Conservation (phyloP, 2,113 vertebrate genomes). For the Salvelinus sp. region DNA sequence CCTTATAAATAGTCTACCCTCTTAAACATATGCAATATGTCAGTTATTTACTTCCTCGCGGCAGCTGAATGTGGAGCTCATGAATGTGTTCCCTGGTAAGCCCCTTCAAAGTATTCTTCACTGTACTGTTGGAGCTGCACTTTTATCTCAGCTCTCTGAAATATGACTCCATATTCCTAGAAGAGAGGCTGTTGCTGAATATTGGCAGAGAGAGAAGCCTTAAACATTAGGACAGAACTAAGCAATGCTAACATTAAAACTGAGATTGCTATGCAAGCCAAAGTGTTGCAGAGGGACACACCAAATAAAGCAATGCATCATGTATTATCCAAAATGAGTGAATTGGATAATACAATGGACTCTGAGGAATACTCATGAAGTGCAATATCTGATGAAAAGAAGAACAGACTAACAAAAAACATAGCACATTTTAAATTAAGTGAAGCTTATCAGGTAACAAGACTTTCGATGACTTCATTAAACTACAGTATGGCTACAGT, state of each 20-base stretch:
- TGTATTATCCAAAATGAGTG: slow-evolving; percentile 12
- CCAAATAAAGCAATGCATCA: slow-evolving; percentile 1
- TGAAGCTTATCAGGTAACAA: too few relatives aligned
- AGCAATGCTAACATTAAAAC: slow-evolving; percentile 7
- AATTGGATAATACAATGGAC: slow-evolving; percentile 16
- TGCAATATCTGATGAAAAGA: not conserved
- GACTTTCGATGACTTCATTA: too few relatives aligned
- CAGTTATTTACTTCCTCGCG: not conserved
- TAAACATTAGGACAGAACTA: slow-evolving; percentile 34
- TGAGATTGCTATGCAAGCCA: slow-evolving; percentile 1
- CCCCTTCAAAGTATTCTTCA: not conserved
- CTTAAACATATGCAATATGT: slow-evolving; percentile 17
- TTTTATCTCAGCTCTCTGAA: slow-evolving; percentile 24
- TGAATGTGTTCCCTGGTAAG: not conserved
- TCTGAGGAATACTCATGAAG: not conserved
- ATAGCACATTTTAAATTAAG: not conserved
- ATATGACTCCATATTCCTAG: slow-evolving; percentile 54
- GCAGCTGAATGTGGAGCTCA: slow-evolving; percentile 3
- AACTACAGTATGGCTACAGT: too few relatives aligned
- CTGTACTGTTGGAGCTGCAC: not conserved
- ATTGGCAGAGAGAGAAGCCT: slow-evolving; percentile 25
- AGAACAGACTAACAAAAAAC: not conserved
- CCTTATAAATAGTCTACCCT: slow-evolving; percentile 15
- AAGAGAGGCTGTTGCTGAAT: slow-evolving; percentile 26
- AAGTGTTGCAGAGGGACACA: not conserved